Evolutionary conservation across 2,113 vertebrate species (phyloP).

Genomic region (Corynorhinus townsendii): DNA sequence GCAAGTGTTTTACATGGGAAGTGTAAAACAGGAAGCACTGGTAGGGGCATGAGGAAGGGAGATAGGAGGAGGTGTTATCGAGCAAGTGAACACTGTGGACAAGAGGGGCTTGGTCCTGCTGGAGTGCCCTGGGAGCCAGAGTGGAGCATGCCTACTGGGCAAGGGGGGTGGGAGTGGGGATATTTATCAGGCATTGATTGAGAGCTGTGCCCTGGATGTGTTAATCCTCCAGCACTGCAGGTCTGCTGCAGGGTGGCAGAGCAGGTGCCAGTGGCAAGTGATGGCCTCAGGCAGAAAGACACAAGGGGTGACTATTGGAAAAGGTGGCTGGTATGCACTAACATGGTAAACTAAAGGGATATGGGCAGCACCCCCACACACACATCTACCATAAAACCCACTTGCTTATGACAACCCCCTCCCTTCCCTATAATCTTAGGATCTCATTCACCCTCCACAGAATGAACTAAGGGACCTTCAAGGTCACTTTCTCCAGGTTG

Average conservation of each 20-base stretch:
- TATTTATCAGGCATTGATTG: background rate
- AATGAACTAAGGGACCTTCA: background rate
- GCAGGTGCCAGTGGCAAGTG: background rate
- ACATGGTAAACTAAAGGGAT: background rate
- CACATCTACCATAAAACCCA: background rate
- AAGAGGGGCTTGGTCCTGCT: background rate
- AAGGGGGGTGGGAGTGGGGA: accelerated
- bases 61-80: background rate
- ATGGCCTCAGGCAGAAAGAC: background rate
- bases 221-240: background rate
- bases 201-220: background rate
- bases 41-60: background rate
- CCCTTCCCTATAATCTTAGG: background rate
- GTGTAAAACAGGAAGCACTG: background rate
- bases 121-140: background rate
- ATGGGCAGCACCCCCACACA: background rate
- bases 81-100: background rate
- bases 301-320: background rate
- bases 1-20: background rate
- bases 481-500: background rate
- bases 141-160: too few species aligned
- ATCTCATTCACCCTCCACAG: background rate
- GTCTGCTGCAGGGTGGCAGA: background rate
- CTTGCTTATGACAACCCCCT: background rate
- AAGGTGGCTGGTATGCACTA: background rate